Evolutionary conservation across 2,113 vertebrate genomes (phyloP).

Genomic region (Aegypius monachus): DNA sequence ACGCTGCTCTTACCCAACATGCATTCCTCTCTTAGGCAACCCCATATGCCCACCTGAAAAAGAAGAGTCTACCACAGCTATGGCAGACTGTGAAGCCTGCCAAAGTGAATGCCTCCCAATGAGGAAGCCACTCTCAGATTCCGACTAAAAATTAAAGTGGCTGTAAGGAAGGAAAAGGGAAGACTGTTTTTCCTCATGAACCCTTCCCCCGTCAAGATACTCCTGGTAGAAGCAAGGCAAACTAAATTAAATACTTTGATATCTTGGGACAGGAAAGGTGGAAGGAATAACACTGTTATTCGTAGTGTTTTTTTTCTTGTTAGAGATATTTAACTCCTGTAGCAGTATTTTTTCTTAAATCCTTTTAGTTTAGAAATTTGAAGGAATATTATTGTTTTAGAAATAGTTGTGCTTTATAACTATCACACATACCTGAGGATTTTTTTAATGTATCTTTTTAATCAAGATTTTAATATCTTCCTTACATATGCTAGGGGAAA

Average conservation of each 20-base stretch:
- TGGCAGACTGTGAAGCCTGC: neutral
- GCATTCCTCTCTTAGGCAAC: neutral
- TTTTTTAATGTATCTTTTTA: neutral
- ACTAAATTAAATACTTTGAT: neutral
- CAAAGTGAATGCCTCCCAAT: neutral
- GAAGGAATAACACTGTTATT: neutral
- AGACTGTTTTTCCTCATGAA: neutral
- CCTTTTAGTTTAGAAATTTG: neutral
- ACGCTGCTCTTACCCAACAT: neutral
- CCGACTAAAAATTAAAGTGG: neutral
- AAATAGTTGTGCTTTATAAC: neutral
- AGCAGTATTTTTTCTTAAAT: neutral
- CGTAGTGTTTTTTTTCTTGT: neutral
- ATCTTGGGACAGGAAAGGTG: neutral
- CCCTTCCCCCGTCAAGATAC: neutral
- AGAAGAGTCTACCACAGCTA: neutral
- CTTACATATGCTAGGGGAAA: neutral
- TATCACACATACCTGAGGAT: neutral
- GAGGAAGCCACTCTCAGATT: neutral
- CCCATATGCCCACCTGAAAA: neutral
- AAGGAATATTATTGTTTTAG: neutral
- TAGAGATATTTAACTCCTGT: neutral
- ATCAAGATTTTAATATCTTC: neutral
- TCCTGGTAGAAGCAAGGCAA: neutral
- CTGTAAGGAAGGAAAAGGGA: neutral